Conservation (phyloP, 2,113 vertebrate species). For the Eira barbara region DNA sequence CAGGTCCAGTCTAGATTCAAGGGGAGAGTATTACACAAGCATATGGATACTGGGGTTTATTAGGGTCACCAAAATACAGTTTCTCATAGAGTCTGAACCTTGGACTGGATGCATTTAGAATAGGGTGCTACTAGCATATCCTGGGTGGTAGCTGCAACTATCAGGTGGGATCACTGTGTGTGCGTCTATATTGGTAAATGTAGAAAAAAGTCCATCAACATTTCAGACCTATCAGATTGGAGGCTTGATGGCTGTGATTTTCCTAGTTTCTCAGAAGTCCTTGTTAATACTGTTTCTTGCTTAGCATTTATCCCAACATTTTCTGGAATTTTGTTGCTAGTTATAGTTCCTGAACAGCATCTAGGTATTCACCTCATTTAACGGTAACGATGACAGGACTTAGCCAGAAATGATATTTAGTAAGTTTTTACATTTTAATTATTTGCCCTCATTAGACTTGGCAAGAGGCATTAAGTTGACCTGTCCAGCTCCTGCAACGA, state of each 20-base stretch:
- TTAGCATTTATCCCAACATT: background rate
- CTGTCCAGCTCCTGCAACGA: background rate
- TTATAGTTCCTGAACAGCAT: background rate
- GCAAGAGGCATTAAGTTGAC: background rate
- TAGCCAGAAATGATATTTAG: background rate
- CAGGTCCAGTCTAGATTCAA: background rate
- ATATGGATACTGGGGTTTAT: background rate
- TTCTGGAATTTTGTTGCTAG: background rate
- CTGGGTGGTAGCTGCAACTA: background rate
- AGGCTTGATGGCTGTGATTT: background rate
- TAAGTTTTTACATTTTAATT: conserved; percentile 37
- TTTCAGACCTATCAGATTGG: background rate
- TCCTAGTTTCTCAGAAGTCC: background rate
- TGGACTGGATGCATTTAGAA: background rate
- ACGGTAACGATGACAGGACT: background rate
- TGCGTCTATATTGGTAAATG: background rate
- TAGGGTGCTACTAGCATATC: background rate
- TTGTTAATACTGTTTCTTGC: background rate
- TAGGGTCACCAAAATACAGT: background rate
- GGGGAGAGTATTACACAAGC: background rate
- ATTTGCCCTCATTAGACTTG: background rate
- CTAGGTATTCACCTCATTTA: background rate
- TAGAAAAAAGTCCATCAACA: background rate
- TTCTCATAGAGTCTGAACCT: background rate
- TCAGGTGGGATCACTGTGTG: background rate